Base-by-base conservation (phyloP, 2,113 vertebrate genomes). In the Silurus asotus region DNA sequence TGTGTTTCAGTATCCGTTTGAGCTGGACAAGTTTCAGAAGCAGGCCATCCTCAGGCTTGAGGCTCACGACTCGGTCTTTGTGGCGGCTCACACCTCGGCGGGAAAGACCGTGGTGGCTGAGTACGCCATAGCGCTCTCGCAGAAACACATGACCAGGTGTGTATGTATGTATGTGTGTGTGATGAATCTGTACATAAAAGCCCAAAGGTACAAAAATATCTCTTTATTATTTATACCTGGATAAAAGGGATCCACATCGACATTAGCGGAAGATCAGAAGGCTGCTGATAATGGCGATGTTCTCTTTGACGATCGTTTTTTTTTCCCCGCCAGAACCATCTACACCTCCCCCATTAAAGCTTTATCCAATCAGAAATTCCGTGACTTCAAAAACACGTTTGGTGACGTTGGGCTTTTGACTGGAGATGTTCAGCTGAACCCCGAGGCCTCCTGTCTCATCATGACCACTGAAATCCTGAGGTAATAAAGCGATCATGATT, bases 381-480 rank as follows among this genome's bases (percentile, higher is more conserved):
- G 97, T 74, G 97, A 98, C 90, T 98, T 98, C 89, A 96, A 96
- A 88, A 95, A 89, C 90, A 98, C 97, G 0, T 98, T 98, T 20
- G 94, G 95, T 5, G 97, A 98, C 0, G 97, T 98, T 19, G 97
- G 97, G 37, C 94, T 98, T 80, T 93, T 98, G 87, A 98, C 97
- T 0, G 97, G 97, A 2, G 97, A 98, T 0, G 96, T 97, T 8
- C 97, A 98, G 92, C 91, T 98, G 75, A 97, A 95, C 65, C 96
- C 97, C 0, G 97, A 97, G 7, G 96, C 96, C 6, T 96, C 97
- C 0, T 98, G 97, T 89, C 97, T 98, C 86, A 97, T 98, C 89
- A 98, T 98, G 97, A 98, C 97, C 49, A 98, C 97, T 0, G 97
- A 98, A 92, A 98, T 98, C 90, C 94, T 98, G 85, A 94, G 97